A percentile compares a stretch with the other conserved stretches of the same genome.
phyloP scores from a whole-genome alignment of 2,797 vertebrate species.

The Sus cebifrons region DNA sequence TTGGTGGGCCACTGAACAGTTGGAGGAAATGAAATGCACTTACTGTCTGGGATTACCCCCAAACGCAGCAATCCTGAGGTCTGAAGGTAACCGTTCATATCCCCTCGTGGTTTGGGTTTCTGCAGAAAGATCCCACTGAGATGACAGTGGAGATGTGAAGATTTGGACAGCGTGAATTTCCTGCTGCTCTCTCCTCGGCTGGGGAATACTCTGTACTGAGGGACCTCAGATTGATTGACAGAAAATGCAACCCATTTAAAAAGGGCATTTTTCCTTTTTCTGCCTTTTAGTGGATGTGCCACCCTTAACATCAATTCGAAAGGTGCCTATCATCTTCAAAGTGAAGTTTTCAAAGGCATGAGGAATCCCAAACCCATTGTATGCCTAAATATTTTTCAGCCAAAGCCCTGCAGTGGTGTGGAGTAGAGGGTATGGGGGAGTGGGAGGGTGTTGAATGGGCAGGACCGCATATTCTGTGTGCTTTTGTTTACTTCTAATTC shows the following conservation, averaged over 20 bases:
- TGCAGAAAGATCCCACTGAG: conserved; percentile 24
- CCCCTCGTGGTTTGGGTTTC: background rate
- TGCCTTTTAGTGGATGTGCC: background rate
- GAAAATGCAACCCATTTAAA: conserved; percentile 9
- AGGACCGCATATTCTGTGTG: background rate
- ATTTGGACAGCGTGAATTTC: conserved; percentile 7
- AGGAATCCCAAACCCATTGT: background rate
- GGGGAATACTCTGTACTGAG: background rate
- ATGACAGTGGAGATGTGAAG: conserved; percentile 13
- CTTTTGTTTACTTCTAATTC: conserved; percentile 20
- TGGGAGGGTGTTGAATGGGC: fast-evolving
- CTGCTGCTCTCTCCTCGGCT: background rate
- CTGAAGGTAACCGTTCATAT: background rate
- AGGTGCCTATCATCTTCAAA: background rate
- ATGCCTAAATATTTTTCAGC: background rate
- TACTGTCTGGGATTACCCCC: background rate
- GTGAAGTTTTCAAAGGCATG: conserved; percentile 7
- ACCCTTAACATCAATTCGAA: background rate
- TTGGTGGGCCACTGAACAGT: background rate
- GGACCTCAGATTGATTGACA: conserved; percentile 25
- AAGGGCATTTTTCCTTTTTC: background rate
- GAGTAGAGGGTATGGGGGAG: too few species aligned
- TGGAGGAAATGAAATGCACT: background rate
- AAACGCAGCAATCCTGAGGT: background rate
- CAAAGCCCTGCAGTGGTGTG: background rate